Conservation (phyloP, 2,113 vertebrate genomes). For the Isichthys henryi region DNA sequence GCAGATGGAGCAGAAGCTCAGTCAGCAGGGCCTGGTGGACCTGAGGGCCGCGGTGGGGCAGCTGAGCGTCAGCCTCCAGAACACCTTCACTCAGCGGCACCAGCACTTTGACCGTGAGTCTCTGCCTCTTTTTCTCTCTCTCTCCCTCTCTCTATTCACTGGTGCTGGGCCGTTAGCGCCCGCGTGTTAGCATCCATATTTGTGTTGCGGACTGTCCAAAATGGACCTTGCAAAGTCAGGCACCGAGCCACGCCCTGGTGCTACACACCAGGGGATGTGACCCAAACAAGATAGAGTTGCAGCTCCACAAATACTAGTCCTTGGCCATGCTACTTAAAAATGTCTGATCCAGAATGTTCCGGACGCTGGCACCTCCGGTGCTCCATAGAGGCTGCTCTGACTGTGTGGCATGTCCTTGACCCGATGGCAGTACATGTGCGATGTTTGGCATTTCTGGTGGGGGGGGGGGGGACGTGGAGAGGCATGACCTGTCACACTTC, state of each 20-base stretch:
- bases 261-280: background rate
- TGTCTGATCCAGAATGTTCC: background rate
- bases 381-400: background rate
- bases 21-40: slow-evolving; percentile 81
- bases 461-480: background rate
- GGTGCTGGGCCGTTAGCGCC: background rate
- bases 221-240: background rate
- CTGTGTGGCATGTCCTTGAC: background rate
- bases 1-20: slow-evolving; percentile 94
- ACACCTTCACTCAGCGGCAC: slow-evolving; percentile 79
- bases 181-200: no score
- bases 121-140: background rate
- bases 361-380: background rate
- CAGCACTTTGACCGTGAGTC: slow-evolving; percentile 77
- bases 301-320: background rate
- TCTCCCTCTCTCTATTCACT: background rate
- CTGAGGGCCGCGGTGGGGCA: slow-evolving; percentile 75
- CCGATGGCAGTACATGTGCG: no score
- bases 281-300: background rate
- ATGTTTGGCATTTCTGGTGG: background rate
- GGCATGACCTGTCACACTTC: background rate
- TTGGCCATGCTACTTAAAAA: background rate
- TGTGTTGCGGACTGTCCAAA: background rate
- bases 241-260: background rate
- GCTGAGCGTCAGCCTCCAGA: slow-evolving; percentile 76